Evolutionary conservation across 1,140 invertebrate species (phyloP), one percentile per base, ranked within the genome.

Genomic region (Chymomyza costata): DNA sequence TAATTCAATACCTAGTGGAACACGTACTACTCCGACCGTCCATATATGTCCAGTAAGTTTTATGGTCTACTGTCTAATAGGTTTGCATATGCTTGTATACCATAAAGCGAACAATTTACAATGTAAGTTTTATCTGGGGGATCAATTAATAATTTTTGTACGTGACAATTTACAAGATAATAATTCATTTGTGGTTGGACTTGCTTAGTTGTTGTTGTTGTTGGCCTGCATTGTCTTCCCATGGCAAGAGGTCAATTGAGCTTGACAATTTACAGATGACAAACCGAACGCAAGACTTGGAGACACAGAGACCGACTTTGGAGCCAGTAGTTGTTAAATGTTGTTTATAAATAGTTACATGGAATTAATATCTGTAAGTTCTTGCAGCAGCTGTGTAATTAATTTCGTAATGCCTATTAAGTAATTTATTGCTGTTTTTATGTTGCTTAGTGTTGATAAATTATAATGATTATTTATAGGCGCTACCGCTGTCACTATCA

Each of bases 111-210:
- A n/a, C n/a, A n/a, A n/a, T 51, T 56, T 51, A 46, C 53, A 31
- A 58, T 50, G 57, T 39, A 52, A 30, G 13, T 21, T 51, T 69
- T 62, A 65, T 69, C 61, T 53, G 53, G 52, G 53, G 52, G 49
- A 60, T 59, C 65, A 60, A 54, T 52, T 66, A 52, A 69, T 76
- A 65, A 56, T 47, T 47, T n/a, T 61, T 60, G 46, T 56, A 68
- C 61, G 67, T 55, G 71, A 76, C 70, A 76, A 76, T 69, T 57
- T 70, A 76, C 65, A 65, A 76, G 70, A 70, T 68, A 62, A 70
- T 78, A 70, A 66, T 48, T 66, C 59, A 76, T 66, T 66, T 58
- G 48, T 45, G 21, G 21, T 25, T 8, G 21, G 3, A 8, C 3
- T 25, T 3, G 21, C 43, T 62, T 31, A 16, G 34, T 37, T 40